Base-by-base conservation (phyloP, 2,797 vertebrate genomes). In the Diplodus sargus region DNA sequence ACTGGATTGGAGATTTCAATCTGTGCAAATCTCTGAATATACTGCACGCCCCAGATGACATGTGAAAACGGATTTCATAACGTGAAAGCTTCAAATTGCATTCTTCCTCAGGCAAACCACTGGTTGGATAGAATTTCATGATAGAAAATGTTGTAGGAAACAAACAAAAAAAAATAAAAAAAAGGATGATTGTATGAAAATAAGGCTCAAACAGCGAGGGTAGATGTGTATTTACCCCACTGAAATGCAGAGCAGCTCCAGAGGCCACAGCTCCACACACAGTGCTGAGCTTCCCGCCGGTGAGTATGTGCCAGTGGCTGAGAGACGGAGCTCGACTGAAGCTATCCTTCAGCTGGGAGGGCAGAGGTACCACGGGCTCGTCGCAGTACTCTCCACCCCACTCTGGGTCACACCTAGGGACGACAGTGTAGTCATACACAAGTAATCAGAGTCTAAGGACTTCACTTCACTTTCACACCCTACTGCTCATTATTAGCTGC, bases 191-290 rank as follows among this genome's bases (percentile, higher is more conserved):
- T 28, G 28, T 5, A 23, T 14, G 17, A 10, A 10, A 18, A 17
- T 25, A n/a, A 22, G 2, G 23, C 10, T 13, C 0, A 6, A 45
- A 72, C 1, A 58, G 18, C 0, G 2, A 62, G 22, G 7, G 18
- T n/a, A 58, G 28, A 45, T 30, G 11, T 16, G 39, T 77, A 74
- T 63, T 80, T 86, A 99, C 98, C 94, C 98, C 98, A 0, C 97
- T 99, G 88, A 99, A 99, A 92, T 99, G 98, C 75, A 99, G 96
- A 20, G 98, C 98, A 77, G 97, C 96, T 70, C 98, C 98, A 0
- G 98, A 99, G 70, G 98, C 98, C 25, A 99, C 98, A 0, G 97
- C 97, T 4, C 98, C 98, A 73, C 98, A 99, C 81, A 99, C 96
- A 0, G 94, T 97, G 91, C 97, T 99, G 80, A 99, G 93, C 70